phyloP scores from a whole-genome alignment of 1,140 invertebrate genomes.

The Portunus trituberculatus region DNA sequence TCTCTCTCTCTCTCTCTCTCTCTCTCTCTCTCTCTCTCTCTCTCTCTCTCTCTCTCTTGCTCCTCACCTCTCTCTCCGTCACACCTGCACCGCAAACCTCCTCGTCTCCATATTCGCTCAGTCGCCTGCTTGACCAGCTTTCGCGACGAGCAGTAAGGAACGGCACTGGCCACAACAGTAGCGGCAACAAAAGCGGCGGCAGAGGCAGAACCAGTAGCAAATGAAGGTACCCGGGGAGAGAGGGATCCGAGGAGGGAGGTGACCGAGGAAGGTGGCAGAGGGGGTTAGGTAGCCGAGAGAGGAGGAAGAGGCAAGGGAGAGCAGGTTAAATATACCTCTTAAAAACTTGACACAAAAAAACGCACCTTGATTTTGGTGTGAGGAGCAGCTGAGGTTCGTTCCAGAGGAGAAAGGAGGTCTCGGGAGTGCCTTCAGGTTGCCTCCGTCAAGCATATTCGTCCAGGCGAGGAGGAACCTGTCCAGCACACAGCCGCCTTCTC shows the following conservation, averaged over 20 bases:
- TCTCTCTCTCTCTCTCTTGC: background rate
- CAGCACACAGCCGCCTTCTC: background rate
- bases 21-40: background rate
- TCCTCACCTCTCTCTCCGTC: background rate
- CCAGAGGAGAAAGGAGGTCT: slow-evolving; percentile 4
- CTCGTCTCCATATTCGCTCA: slow-evolving; percentile 4
- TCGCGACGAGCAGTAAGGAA: background rate
- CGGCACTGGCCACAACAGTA: background rate
- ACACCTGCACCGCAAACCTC: background rate
- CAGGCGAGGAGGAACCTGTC: background rate
- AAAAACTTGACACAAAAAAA: background rate
- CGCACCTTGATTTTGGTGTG: background rate
- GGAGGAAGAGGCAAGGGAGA: background rate
- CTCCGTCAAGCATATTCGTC: background rate
- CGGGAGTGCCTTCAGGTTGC: background rate
- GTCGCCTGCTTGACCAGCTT: slow-evolving; percentile 8
- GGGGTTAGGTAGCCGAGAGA: background rate
- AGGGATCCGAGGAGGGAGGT: no score
- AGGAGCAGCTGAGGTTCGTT: background rate
- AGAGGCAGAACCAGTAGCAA: slow-evolving; percentile 9
- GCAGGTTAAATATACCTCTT: background rate
- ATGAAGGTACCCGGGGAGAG: background rate
- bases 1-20: background rate
- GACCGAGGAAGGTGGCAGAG: no score
- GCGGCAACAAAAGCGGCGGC: background rate